Evolutionary conservation across 1,140 invertebrate species (phyloP), one percentile per base, ranked within the genome.

Genomic region (Drosophila mauritiana): DNA sequence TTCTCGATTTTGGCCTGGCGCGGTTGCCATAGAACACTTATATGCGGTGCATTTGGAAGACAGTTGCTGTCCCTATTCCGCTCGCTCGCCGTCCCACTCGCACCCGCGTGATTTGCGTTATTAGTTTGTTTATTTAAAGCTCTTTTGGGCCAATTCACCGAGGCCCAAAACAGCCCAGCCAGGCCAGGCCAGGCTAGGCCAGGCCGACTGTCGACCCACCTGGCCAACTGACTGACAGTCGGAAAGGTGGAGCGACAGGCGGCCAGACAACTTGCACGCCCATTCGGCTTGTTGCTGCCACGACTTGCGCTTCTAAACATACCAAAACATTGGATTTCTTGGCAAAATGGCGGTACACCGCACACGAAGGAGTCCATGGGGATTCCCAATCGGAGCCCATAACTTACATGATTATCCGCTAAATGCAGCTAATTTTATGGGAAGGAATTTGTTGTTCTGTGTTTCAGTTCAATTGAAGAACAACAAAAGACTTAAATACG

Each of bases 101-200:
- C 79, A 74, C 59, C 80, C 88, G 68, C 68, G 73, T 80, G 73
- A 80, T 89, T 89, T 89, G 61, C 52, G 84, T 78, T 89, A 89
- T 89, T 89, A 89, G 84, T 89, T 89, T 89, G 84, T 89, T 89
- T 89, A 89, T 89, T 89, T 84, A 89, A 89, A 89, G 77, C 84
- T 78, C 73, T 89, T 89, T 84, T 79, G 57, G 84, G 72, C 70
- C 80, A 69, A 77, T 78, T 69, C 20, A 22, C 20, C 27, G 64
- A 70, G 67, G 65, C 64, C 43, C 67, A 69, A 73, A 73, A 77
- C 79, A 82, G 65, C 20, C 20, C 79, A 82, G 65, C 42, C 77
- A 63, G 57, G 75, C 56, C 62, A 27, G 20, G 20, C 20, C 2
- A 22, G 3, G 20, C 20, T 20, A 20, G 20, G 20, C 12, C 3